Percentiles rank a stretch among this genome's conserved stretches.
These are phyloP conservation scores for Dunckerocampus dactyliophorus DNA, from an alignment of 2,113 vertebrate species.

Conservation along the genomic window DNA sequence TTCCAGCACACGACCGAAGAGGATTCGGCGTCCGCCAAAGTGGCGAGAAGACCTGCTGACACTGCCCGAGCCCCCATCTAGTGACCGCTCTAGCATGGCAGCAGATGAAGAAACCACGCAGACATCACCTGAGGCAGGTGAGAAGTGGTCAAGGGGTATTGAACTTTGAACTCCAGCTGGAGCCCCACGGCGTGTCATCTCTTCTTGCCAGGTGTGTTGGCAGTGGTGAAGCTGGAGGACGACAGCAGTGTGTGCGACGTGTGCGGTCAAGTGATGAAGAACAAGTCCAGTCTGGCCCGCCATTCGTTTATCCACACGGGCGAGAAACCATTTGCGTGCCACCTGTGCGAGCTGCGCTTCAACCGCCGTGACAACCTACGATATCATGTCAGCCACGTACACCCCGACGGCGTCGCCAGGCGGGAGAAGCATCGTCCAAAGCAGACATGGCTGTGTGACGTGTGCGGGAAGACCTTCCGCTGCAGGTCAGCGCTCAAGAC, in stretches of 20 bases:
- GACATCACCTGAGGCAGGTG: slow-evolving; percentile 33
- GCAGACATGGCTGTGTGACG: slow-evolving; percentile 49
- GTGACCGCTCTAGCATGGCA: neutral
- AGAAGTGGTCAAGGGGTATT: neutral
- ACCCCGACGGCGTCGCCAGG: slow-evolving; percentile 32
- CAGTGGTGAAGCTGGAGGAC: slow-evolving; percentile 41
- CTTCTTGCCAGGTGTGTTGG: neutral
- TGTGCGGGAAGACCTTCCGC: slow-evolving; percentile 60
- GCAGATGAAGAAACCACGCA: slow-evolving; percentile 5
- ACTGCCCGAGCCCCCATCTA: neutral
- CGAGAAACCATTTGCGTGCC: slow-evolving; percentile 52
- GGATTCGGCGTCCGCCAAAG: neutral
- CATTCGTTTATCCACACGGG: slow-evolving; percentile 67
- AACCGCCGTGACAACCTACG: slow-evolving; percentile 63
- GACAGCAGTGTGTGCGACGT: slow-evolving; percentile 52
- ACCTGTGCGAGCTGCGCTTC: slow-evolving; percentile 54
- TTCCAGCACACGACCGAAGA: slow-evolving; percentile 21
- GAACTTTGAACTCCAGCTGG: no score
- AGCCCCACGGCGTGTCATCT: neutral
- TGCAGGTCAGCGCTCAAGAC: slow-evolving; percentile 54
- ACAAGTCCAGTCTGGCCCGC: slow-evolving; percentile 53
- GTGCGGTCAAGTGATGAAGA: slow-evolving; percentile 64
- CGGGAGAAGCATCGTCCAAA: slow-evolving; percentile 22
- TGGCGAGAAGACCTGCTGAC: neutral
- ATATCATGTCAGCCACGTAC: slow-evolving; percentile 51